Evolutionary conservation across 2,797 vertebrate genomes (phyloP).

Genomic region (Pseudochirops cupreus): DNA sequence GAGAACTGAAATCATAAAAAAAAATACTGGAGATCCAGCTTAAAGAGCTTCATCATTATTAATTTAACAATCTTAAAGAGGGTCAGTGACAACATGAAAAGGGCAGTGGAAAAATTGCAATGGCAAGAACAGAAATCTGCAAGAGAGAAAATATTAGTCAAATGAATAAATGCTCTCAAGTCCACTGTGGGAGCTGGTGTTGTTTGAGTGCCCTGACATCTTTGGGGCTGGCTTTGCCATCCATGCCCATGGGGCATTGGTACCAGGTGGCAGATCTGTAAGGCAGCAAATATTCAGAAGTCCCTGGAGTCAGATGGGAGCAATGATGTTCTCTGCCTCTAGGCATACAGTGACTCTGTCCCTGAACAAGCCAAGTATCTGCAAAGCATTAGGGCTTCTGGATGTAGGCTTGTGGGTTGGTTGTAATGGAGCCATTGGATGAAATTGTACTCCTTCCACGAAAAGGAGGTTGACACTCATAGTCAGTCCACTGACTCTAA

Average conservation of each 20-base stretch:
- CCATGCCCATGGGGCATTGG: neutral
- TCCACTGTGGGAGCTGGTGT: slow-evolving; percentile 52
- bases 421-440: neutral
- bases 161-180: slow-evolving; percentile 71
- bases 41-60: slow-evolving; percentile 80
- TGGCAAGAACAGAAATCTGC: slow-evolving; percentile 63
- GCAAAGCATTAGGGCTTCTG: neutral
- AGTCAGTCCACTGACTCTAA: neutral
- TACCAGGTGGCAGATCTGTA: slow-evolving; percentile 9
- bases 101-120: slow-evolving; percentile 67
- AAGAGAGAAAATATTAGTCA: slow-evolving; percentile 76
- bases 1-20: slow-evolving; percentile 70
- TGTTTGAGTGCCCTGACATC: slow-evolving; percentile 59
- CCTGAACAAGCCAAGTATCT: neutral
- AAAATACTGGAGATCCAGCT: slow-evolving; percentile 67
- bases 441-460: neutral
- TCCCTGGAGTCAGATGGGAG: neutral
- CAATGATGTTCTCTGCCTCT: neutral
- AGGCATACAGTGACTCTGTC: neutral
- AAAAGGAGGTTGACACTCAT: neutral
- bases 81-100: slow-evolving; percentile 69
- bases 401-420: neutral
- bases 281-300: neutral
- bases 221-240: neutral
- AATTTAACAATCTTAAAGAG: slow-evolving; percentile 82